Evolutionary conservation across 2,888 invertebrate species (phyloP), one percentile per base, ranked within the genome.

Genomic region (Andrena fulva): DNA sequence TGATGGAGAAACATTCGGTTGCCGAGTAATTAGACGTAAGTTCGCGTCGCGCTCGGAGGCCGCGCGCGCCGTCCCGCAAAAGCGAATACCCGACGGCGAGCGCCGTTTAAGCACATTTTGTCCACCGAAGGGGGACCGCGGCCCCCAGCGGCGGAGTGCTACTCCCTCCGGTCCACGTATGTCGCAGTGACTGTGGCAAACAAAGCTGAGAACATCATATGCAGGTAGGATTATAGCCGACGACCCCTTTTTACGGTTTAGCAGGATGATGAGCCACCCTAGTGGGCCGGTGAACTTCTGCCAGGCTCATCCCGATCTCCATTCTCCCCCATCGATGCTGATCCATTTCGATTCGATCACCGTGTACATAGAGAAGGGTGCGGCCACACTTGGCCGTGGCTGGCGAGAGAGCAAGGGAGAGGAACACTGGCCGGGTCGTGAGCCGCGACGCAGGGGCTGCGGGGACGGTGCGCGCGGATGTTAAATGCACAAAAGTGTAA

Each of bases 401-500:
- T 8, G 29, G 70, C 69, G 69, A 42, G 76, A 66, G 63, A 75
- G 72, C 66, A 64, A 12, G 70, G 48, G 10, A 7, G 52, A 74
- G 62, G 48, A 71, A 71, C 69, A 29, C 7, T 71, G 59, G 60
- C 62, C 8, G 67, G 77, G 60, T n/a, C 27, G 20, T 27, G 35
- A 16, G 56, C 50, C 50, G 20, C 20, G 2, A 12, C 27, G 12
- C 27, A 12, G 24, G 42, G 52, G 77, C 71, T 74, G 66, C 52
- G 85, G 86, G 42, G 83, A 82, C 77, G 86, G 88, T 85, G 87
- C 88, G 87, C 88, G 89, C 89, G 89, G 89, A 91, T 91, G 93
- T 91, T 93, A 93, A 93, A 93, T 93, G 93, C 91, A 93, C 92
- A 93, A 93, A 93, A 92, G 92, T 93, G 93, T 92, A 93, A 93